These are phyloP conservation scores for Watsonalla cultraria DNA, from an alignment of 2,888 invertebrate species.

Conservation along the genomic window DNA sequence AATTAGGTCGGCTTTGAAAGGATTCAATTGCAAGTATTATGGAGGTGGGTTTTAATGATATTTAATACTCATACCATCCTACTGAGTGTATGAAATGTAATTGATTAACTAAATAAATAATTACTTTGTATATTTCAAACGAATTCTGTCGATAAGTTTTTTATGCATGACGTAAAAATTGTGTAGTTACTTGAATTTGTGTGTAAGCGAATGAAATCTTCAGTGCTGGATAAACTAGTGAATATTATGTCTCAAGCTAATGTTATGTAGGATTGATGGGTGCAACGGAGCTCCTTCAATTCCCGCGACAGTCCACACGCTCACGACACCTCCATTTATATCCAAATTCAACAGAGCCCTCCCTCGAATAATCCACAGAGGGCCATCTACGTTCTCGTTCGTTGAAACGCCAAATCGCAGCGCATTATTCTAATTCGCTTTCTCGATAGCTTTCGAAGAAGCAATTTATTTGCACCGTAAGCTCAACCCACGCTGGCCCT, in stretches of 20 bases:
- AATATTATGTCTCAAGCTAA: conserved; percentile 11
- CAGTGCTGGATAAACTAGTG: too few relatives aligned
- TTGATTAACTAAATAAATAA: too few relatives aligned
- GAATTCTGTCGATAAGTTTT: too few relatives aligned
- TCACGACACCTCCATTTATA: conserved; percentile 69
- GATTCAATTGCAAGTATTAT: conserved; percentile 31
- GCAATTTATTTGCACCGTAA: conserved; percentile 72
- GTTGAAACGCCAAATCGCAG: conserved; percentile 75
- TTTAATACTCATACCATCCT: background rate
- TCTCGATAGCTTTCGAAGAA: conserved; percentile 73
- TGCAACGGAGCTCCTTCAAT: conserved; percentile 25
- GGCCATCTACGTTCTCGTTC: conserved; percentile 68
- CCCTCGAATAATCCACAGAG: conserved; percentile 72
- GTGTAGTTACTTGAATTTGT: too few relatives aligned
- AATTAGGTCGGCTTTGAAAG: conserved; percentile 33
- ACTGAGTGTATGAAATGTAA: too few relatives aligned
- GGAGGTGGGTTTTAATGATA: conserved; percentile 23
- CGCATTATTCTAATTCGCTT: conserved; percentile 77
- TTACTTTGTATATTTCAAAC: too few relatives aligned
- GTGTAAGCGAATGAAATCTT: too few relatives aligned
- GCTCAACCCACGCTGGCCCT: conserved; percentile 41
- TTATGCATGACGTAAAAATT: too few relatives aligned
- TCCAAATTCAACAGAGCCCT: conserved; percentile 63
- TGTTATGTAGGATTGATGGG: conserved; percentile 28
- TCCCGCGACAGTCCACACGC: conserved; percentile 40